Evolutionary conservation across 2,888 invertebrate genomes (phyloP).

Genomic region (Drosophila limbata): DNA sequence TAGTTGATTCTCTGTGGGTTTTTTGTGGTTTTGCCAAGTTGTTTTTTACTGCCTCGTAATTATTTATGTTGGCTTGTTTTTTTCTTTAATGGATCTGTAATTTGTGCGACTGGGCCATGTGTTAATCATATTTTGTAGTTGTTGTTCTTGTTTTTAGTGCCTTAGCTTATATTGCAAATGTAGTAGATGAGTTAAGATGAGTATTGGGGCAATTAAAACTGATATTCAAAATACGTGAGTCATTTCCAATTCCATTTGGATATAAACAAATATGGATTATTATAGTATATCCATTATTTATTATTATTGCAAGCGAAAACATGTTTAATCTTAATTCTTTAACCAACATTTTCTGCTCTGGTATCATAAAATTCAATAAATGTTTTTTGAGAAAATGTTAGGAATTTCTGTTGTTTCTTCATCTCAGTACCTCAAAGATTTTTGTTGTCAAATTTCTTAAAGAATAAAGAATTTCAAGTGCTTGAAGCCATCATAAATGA

Average conservation of each 20-base stretch:
- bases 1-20: constrained; percentile 27
- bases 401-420: not conserved
- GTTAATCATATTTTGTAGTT: constrained; percentile 43
- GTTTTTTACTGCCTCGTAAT: constrained; percentile 57
- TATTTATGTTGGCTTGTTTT: constrained; percentile 53
- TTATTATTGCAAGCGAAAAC: not conserved
- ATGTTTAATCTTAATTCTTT: not conserved
- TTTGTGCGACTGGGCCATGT: constrained; percentile 63
- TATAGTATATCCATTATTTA: not conserved
- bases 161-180: constrained; percentile 1
- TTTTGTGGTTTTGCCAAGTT: constrained; percentile 59
- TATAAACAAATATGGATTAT: constrained; percentile 1
- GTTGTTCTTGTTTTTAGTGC: constrained; percentile 17
- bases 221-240: constrained; percentile 33
- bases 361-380: not conserved
- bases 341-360: not conserved
- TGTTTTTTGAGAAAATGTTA: not conserved
- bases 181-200: constrained; percentile 16
- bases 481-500: not conserved
- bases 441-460: not conserved
- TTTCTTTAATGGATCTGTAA: constrained; percentile 54
- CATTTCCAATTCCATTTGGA: constrained; percentile 9
- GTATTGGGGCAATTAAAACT: constrained; percentile 15
- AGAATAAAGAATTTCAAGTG: not conserved
- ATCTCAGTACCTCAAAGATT: not conserved